Evolutionary conservation across 1,140 invertebrate species (phyloP), one percentile per base, ranked within the genome.

Genomic region (Brachionus rotundiformis): DNA sequence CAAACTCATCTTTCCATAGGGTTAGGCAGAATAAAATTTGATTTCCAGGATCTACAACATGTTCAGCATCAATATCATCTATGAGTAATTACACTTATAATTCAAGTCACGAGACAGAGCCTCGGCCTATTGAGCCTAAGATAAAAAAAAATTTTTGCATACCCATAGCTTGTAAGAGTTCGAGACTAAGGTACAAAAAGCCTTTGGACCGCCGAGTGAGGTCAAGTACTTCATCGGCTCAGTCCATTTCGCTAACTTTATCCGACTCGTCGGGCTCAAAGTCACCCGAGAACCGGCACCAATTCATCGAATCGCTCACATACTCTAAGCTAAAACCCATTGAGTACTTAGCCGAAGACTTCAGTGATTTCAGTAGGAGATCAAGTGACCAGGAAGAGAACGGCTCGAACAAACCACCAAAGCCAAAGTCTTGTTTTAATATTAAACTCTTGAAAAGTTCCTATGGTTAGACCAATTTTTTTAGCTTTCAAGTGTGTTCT

Each of bases 101-200:
- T 33, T 68, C 63, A 16, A 36, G 27, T 33, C 29, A 68, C 13
- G 31, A 33, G 33, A 36, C 31, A 13, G 63, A 68, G 7, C 6
- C 11, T 33, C 63, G 29, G 16, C 16, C 16, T 19, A 33, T 33
- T 16, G 33, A 36, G 29, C 63, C 63, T 10, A 68, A 68, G 36
- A 68, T 68, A 68, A 68, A 68, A 16, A 33, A 19, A 33, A 68
- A 68, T 16, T 68, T 68, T 68, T 68, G 63, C 33, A 33, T 68
- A 10, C 63, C 63, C 13, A 68, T 68, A 23, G 36, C 27, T 33
- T 68, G 63, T 36, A 68, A 68, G 33, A 68, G 63, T 23, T 68
- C 63, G 11, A 68, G 33, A 68, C n/a, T 36, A 68, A 68, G 19
- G 47, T 19, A 54, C 47, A 54, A 54, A 54, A 54, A 54, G 47